Conservation (phyloP, 2,113 vertebrate species). For the Ardeotis arabs region DNA sequence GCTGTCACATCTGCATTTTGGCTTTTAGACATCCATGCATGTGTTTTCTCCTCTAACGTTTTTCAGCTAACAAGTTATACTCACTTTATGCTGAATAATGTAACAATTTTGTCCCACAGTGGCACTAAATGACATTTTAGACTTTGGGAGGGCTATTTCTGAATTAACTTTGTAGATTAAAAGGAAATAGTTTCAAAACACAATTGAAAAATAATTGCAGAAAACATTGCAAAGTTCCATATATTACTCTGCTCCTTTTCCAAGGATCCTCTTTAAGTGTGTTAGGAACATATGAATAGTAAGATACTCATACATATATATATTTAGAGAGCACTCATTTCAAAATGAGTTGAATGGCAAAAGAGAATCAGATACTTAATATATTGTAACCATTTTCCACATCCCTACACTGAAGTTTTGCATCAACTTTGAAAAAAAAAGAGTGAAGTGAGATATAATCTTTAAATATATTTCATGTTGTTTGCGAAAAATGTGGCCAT, state of each 20-base stretch:
- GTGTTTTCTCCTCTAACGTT: constrained; percentile 25
- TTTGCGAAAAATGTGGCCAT: rapidly evolving
- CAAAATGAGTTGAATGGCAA: not conserved
- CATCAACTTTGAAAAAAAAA: not conserved
- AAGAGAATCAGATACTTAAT: not conserved
- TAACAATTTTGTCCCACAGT: not conserved
- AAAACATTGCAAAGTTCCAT: not conserved
- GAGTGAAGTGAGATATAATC: not conserved
- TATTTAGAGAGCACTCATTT: not conserved
- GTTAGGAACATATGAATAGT: not conserved
- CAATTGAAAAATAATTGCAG: not conserved
- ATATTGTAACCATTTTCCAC: not conserved
- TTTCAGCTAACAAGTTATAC: constrained; percentile 13
- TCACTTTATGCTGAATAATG: not conserved
- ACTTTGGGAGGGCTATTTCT: not conserved
- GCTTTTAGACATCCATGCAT: constrained; percentile 25
- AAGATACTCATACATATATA: not conserved
- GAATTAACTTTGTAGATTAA: not conserved
- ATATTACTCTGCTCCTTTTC: not conserved
- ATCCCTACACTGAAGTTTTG: not conserved
- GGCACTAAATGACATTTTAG: not conserved
- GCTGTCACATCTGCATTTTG: not conserved
- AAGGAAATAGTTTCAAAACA: not conserved
- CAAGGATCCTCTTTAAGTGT: not conserved
- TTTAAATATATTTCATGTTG: not conserved